Percentiles rank a stretch among this genome's conserved stretches.
Conservation (phyloP, 2,888 invertebrate species). For the Tholera decimalis region DNA sequence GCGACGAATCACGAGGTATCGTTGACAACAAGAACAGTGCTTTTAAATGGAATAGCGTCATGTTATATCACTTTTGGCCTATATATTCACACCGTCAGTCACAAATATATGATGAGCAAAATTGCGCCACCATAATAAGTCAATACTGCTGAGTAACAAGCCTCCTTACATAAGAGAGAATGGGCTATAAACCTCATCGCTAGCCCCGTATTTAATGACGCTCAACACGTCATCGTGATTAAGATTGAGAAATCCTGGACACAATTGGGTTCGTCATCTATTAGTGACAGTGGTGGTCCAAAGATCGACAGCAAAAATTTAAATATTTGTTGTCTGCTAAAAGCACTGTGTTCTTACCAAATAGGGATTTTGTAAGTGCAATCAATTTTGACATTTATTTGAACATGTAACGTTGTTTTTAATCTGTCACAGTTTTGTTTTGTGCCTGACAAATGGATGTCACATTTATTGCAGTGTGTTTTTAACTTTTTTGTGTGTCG, state of each 20-base stretch:
- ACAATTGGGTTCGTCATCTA: background rate
- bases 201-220: too few species aligned
- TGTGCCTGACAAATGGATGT: constrained; percentile 48
- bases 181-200: too few species aligned
- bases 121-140: background rate
- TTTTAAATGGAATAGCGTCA: constrained; percentile 24
- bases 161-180: background rate
- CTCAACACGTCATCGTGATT: too few species aligned
- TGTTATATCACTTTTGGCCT: constrained; percentile 18
- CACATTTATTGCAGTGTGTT: constrained; percentile 68
- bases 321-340: constrained; percentile 26
- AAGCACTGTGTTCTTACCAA: constrained; percentile 55
- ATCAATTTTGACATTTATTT: constrained; percentile 34
- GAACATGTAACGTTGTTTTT: background rate
- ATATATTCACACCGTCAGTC: background rate
- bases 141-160: background rate
- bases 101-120: background rate
- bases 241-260: background rate
- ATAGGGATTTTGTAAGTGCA: constrained; percentile 52
- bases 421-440: constrained; percentile 9
- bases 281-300: constrained; percentile 8
- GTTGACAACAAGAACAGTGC: constrained; percentile 38
- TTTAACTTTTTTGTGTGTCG: constrained; percentile 82
- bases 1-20: constrained; percentile 97
- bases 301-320: constrained; percentile 10